Base-by-base conservation (phyloP, 2,113 vertebrate genomes). In the Nyctibius bracteatus region DNA sequence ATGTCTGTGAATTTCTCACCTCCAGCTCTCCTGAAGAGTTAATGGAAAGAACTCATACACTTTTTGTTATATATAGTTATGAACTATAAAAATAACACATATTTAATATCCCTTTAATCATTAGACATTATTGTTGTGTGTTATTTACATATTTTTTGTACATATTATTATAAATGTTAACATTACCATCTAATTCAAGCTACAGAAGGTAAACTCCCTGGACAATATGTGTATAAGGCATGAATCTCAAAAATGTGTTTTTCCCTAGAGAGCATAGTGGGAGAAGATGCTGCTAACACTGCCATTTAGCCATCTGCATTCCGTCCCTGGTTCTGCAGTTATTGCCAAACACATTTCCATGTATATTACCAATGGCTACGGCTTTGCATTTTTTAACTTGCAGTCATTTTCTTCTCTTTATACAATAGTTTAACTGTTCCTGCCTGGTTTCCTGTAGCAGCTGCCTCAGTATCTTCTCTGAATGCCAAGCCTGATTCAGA, bases 301-400 rank as follows among this genome's bases (percentile, higher is more conserved):
- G 41, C 20, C 67, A 30, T 93, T 94, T 88, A 92, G 41, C 35
- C 75, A 86, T 92, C 72, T 86, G 71, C 74, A 92, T 92, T 94
- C 79, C 77, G n/a, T 92, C 71, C n/a, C 31, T 73, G 15, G 10
- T 66, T 54, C 74, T 83, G 46, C n/a, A 86, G n/a, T 58, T 73
- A 86, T 6, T 93, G 88, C 63, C 91, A 90, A 83, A 20, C 51
- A 66, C 41, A 90, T 92, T 95, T 96, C 75, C 67, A 92, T 81
- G 71, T 78, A 90, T 88, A 92, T 88, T 86, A 88, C 49, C 41
- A 90, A 78, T 44, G 49, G 35, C 24, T 81, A 82, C 12, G 6
- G 39, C 58, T 86, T 93, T 88, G 55, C 55, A 72, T 94, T 92
- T 93, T 95, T 92, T 61, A 84, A 66, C 62, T 83, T 70, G 44